Evolutionary conservation across 2,113 vertebrate genomes (phyloP).

Genomic region (Cyanistes caeruleus): DNA sequence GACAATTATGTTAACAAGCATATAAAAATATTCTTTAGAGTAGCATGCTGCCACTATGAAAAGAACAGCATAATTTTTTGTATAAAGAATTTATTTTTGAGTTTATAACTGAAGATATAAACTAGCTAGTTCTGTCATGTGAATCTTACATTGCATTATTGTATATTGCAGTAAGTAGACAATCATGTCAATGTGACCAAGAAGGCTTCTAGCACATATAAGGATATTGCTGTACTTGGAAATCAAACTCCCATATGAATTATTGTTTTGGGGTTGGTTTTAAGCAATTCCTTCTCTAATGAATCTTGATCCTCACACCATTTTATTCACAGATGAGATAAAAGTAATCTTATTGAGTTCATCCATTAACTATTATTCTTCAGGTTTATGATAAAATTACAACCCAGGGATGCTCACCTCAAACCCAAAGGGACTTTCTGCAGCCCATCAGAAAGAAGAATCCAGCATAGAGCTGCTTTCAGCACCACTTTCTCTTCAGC

Average conservation of each 20-base stretch:
- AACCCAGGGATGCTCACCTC: background rate
- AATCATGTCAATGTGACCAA: background rate
- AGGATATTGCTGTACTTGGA: background rate
- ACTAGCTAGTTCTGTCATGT: background rate
- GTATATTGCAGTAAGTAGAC: background rate
- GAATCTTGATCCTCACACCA: background rate
- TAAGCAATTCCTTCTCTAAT: background rate
- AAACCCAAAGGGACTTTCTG: background rate
- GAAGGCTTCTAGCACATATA: background rate
- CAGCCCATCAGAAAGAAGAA: background rate
- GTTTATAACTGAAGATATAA: conserved; percentile 6
- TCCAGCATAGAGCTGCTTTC: accelerated
- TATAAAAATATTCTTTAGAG: background rate
- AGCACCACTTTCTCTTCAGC: background rate
- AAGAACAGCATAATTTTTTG: background rate
- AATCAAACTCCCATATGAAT: background rate
- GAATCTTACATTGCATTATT: background rate
- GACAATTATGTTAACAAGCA: conserved; percentile 9
- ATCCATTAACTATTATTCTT: background rate
- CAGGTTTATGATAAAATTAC: background rate
- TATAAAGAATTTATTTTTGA: conserved; percentile 24
- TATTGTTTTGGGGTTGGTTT: background rate
- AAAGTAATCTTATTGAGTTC: background rate
- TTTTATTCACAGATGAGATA: background rate
- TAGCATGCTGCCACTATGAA: background rate